Base-by-base conservation (phyloP, 2,888 invertebrate species). In the Dryocosmus kuriphilus region DNA sequence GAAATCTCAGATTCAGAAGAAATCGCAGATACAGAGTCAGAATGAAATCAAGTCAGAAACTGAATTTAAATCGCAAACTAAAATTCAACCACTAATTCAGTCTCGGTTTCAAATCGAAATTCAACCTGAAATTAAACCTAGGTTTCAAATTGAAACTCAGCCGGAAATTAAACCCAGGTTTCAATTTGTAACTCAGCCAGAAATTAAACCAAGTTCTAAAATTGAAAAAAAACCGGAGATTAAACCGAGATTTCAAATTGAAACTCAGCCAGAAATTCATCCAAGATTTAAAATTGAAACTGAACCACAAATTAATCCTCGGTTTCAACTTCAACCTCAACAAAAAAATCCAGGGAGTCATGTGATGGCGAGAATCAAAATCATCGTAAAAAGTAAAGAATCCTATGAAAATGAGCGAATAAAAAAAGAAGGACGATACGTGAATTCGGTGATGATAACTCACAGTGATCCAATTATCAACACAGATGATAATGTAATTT, bases 331-430 rank as follows among this genome's bases (percentile, higher is more conserved):
- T 51, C 71, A 71, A n/a, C 30, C 51, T 19, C 51, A 71, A 5
- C 82, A 87, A 16, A 89, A 88, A 27, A 89, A 87, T 78, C 86
- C 91, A 24, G 89, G 89, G 14, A 90, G 87, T 78, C 91, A 91
- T 79, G 90, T 91, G 2, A 90, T 91, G 86, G 89, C 91, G 63
- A 88, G 90, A 79, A 90, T 91, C 6, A 90, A 89, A 79, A 90
- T 91, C 65, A 85, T 91, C 46, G 91, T 91, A 4, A 89, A 90
- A 75, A 88, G 86, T 75, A 84, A 84, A 16, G 86, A 86, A 6
- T 84, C 86, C 1, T 84, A 83, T 1, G 61, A 79, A 5, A 77
- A 79, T 7, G 71, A 85, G n/a, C 77, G n/a, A 14, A 32, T 30
- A 4, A 71, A 71, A 51, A 71, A 71, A 71, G 81, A 63, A 73